These are phyloP conservation scores for Pantala flavescens DNA, from an alignment of 1,140 invertebrate genomes.

Conservation along the genomic window DNA sequence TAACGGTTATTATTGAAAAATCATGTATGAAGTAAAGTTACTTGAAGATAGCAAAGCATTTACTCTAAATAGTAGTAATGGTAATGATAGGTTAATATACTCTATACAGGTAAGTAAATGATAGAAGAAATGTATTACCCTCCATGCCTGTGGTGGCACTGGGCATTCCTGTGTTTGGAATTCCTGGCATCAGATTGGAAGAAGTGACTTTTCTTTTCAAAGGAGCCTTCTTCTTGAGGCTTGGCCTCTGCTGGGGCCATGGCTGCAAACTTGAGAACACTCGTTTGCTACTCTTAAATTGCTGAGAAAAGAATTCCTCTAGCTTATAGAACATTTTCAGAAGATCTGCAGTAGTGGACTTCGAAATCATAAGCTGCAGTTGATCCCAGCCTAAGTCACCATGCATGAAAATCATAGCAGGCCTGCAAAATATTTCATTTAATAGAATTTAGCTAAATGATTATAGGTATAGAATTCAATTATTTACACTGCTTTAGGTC, in stretches of 20 bases:
- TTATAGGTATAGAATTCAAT: not conserved
- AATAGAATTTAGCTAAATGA: slow-evolving; percentile 19
- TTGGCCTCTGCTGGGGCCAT: slow-evolving; percentile 36
- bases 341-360: slow-evolving; percentile 91
- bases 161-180: not conserved
- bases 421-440: no score
- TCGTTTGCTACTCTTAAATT: slow-evolving; percentile 85
- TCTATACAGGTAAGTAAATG: no score
- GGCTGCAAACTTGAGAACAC: slow-evolving; percentile 72
- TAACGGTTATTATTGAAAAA: no score
- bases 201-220: slow-evolving; percentile 30
- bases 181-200: not conserved
- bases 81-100: no score
- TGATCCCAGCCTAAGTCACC: slow-evolving; percentile 90
- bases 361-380: slow-evolving; percentile 89
- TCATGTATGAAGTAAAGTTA: no score
- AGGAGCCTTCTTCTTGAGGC: slow-evolving; percentile 34
- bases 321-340: slow-evolving; percentile 93
- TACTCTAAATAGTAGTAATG: no score
- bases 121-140: slow-evolving; percentile 24
- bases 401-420: slow-evolving; percentile 85
- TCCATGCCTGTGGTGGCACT: slow-evolving; percentile 24
- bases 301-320: slow-evolving; percentile 93
- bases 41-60: no score
- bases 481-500: not conserved